Evolutionary conservation across 2,113 vertebrate species (phyloP), one percentile per base, ranked within the genome.

Genomic region (Hymenochirus boettgeri): DNA sequence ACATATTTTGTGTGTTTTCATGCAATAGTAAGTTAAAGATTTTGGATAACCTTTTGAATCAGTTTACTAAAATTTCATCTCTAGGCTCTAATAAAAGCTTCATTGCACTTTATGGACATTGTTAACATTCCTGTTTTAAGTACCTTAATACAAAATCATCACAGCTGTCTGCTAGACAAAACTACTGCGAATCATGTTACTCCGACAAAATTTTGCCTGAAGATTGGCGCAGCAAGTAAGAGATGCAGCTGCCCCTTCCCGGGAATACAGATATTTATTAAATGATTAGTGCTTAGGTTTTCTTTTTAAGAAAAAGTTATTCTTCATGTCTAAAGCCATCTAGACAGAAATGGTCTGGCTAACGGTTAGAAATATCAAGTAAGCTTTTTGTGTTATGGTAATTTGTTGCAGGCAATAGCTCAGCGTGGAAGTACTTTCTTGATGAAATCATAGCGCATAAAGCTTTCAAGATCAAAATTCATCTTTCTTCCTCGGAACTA

Each of bases 91-190:
- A 59, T 67, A 67, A 67, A 67, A 22, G 56, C 64, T 67, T 59
- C 64, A 52, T 52, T 24, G 50, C 64, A 55, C 56, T 67, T 59
- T 56, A 52, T 52, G 33, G 50, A 55, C 64, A 67, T 59, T 59
- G 64, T 67, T 67, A 67, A 67, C 64, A 67, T 67, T 67, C 64
- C 64, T 50, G 56, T 39, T 67, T n/a, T 67, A 67, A 67, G 56
- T 33, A 45, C 58, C 56, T 37, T 67, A 67, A 67, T 59, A 52
- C 64, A 67, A 52, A 67, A 67, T 67, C 47, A 67, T 58, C 55
- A 48, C 64, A 67, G 64, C 64, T 67, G 64, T 67, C 56, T 59
- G 12, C 47, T 52, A 56, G 46, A 67, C n/a, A 59, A 31, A 13
- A 47, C 64, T 67, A 67, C 64, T 67, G 64, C 59, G 64, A 67